A percentile compares a stretch with the other conserved stretches of the same genome.
Evolutionary conservation across 2,888 invertebrate genomes (phyloP).

Genomic region (Dorcus parallelipipedus): DNA sequence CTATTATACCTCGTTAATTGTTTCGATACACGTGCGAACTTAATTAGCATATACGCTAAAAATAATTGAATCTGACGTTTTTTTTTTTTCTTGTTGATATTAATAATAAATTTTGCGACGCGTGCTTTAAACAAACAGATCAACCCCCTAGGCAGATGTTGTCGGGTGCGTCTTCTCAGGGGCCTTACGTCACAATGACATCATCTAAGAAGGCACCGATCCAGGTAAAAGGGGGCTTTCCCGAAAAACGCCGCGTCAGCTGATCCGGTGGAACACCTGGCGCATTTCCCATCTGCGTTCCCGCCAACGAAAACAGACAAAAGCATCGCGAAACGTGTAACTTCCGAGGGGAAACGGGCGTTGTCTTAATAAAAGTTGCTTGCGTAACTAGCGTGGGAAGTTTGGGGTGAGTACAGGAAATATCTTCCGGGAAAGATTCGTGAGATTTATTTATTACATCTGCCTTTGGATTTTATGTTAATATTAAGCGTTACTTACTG

Average conservation of each 20-base stretch:
- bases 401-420: slow-evolving; percentile 8
- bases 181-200: neutral
- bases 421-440: neutral
- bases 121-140: neutral
- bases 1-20: no score
- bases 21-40: no score
- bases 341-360: slow-evolving; percentile 14
- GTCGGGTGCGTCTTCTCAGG: no score
- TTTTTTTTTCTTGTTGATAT: no score
- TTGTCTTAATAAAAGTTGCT: slow-evolving; percentile 7
- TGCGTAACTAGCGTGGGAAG: slow-evolving; percentile 12
- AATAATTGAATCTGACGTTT: no score
- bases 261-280: slow-evolving; percentile 6
- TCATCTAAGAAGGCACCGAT: neutral
- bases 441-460: no score
- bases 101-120: no score
- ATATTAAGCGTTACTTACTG: no score
- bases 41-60: no score
- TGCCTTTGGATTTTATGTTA: no score
- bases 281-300: slow-evolving; percentile 5
- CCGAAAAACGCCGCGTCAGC: slow-evolving; percentile 3
- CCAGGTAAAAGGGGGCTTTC: slow-evolving; percentile 3
- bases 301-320: slow-evolving; percentile 16
- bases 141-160: neutral
- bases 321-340: slow-evolving; percentile 3